A percentile compares a stretch with the other conserved stretches of the same genome.
Evolutionary conservation across 1,140 invertebrate genomes (phyloP).

Genomic region (Diuraphis noxia): DNA sequence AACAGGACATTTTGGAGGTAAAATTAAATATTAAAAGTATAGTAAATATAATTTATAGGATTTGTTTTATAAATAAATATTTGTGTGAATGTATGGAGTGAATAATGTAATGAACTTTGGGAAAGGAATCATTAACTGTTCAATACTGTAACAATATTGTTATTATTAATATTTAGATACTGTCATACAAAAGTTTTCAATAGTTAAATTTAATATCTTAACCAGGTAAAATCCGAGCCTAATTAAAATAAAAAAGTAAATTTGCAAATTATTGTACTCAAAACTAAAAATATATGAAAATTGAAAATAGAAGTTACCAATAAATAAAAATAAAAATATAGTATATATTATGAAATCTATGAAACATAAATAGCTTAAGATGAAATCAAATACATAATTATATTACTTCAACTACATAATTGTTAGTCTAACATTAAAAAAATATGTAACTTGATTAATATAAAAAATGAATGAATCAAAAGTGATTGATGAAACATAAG

Average conservation of each 20-base stretch:
- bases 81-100: neutral
- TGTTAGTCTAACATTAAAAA: neutral
- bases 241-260: neutral
- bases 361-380: neutral
- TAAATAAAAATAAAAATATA: neutral
- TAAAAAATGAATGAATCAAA: neutral
- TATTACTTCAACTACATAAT: neutral
- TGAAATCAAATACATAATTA: neutral
- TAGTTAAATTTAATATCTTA: neutral
- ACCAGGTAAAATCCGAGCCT: neutral
- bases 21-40: neutral
- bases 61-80: constrained; percentile 1
- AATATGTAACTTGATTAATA: neutral
- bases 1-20: neutral
- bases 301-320: neutral
- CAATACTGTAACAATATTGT: neutral
- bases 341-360: neutral
- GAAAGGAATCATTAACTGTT: neutral
- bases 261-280: neutral
- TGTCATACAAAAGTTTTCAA: neutral
- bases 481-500: neutral
- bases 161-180: neutral
- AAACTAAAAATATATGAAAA: neutral
- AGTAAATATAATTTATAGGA: neutral
- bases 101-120: neutral